Evolutionary conservation across 2,888 invertebrate genomes (phyloP).

Genomic region (Agriopis aurantiaria): DNA sequence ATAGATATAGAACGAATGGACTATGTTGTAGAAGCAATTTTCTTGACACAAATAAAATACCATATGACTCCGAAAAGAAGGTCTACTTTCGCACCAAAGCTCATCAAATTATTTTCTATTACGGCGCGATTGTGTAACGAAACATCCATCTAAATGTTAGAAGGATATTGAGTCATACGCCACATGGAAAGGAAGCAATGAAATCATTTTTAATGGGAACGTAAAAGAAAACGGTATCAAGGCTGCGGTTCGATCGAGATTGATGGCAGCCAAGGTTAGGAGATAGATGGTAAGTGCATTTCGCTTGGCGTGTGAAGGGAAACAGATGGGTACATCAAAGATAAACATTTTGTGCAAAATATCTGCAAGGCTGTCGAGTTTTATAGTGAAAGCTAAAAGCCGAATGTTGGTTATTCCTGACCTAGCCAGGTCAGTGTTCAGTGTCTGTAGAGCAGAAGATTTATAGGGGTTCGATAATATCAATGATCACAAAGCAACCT

Average conservation of each 20-base stretch:
- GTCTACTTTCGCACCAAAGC: constrained; percentile 1
- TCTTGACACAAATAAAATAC: not conserved
- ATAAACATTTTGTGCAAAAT: constrained; percentile 38
- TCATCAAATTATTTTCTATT: constrained; percentile 8
- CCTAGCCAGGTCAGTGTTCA: not conserved
- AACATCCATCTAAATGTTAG: constrained; percentile 30
- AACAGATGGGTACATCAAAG: constrained; percentile 57
- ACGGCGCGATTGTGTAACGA: constrained; percentile 11
- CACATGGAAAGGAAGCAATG: constrained; percentile 71
- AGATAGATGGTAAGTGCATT: constrained; percentile 61
- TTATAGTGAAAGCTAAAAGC: constrained; percentile 20
- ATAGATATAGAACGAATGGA: not conserved
- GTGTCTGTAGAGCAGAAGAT: not conserved
- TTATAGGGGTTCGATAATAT: not conserved
- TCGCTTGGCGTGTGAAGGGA: constrained; percentile 49
- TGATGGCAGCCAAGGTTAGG: constrained; percentile 62
- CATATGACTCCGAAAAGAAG: not conserved
- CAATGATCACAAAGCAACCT: not conserved
- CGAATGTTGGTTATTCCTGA: not conserved
- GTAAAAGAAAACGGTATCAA: constrained; percentile 70
- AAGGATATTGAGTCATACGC: constrained; percentile 58
- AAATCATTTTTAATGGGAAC: constrained; percentile 69
- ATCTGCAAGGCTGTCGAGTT: constrained; percentile 30
- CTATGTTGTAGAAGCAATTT: not conserved
- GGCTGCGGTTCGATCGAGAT: constrained; percentile 61